A percentile compares a stretch with the other conserved stretches of the same genome.
These are phyloP conservation scores for Gallinago solitaria DNA, from an alignment of 2,797 vertebrate species.

Conservation along the genomic window DNA sequence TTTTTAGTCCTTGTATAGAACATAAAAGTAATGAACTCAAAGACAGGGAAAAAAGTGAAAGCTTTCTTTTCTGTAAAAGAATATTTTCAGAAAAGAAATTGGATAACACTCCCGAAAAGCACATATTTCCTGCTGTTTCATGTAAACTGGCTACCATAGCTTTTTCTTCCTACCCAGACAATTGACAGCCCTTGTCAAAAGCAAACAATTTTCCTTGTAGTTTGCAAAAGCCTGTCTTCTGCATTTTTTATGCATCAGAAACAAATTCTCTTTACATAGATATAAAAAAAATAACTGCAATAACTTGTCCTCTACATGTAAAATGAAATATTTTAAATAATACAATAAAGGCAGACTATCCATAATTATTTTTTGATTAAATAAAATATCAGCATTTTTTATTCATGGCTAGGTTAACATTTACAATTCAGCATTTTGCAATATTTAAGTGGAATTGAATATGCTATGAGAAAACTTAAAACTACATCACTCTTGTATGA, in stretches of 20 bases:
- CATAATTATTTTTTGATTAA: slow-evolving; percentile 76
- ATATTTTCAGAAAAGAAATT: slow-evolving; percentile 19
- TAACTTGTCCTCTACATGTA: slow-evolving; percentile 51
- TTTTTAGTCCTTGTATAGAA: background rate
- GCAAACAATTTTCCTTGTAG: slow-evolving; percentile 35
- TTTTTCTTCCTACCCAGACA: slow-evolving; percentile 3
- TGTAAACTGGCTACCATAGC: background rate
- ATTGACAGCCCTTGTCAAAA: slow-evolving; percentile 47
- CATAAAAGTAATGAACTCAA: slow-evolving; percentile 18
- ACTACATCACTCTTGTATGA: slow-evolving; percentile 29
- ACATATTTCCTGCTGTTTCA: slow-evolving; percentile 14
- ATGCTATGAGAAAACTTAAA: slow-evolving; percentile 69
- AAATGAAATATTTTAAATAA: slow-evolving; percentile 76
- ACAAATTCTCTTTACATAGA: slow-evolving; percentile 20
- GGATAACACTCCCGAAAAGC: background rate
- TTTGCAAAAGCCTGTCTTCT: slow-evolving; percentile 24
- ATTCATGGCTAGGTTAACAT: slow-evolving; percentile 77
- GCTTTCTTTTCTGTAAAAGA: background rate
- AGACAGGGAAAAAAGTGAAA: background rate
- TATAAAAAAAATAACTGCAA: slow-evolving; percentile 8
- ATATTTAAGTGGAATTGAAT: slow-evolving; percentile 75
- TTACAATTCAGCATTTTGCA: slow-evolving; percentile 75
- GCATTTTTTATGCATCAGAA: slow-evolving; percentile 65
- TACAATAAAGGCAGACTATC: slow-evolving; percentile 68
- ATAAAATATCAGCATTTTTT: slow-evolving; percentile 79